Evolutionary conservation across 2,888 invertebrate species (phyloP).

Genomic region (Dynastes grantii): DNA sequence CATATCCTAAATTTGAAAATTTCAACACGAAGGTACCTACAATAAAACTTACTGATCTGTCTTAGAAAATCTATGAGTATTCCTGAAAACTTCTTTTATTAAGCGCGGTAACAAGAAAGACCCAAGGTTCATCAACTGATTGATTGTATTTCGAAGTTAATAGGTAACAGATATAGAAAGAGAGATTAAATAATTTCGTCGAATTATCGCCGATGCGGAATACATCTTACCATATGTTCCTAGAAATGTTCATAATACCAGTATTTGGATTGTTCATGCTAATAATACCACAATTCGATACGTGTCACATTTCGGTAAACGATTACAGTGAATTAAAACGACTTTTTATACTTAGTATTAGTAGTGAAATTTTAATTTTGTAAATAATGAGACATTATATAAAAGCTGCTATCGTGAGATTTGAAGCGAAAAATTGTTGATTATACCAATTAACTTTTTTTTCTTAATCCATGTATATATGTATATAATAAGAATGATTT

Average conservation of each 20-base stretch:
- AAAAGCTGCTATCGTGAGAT: too few relatives aligned
- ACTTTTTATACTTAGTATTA: neutral
- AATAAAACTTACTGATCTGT: too few relatives aligned
- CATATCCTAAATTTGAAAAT: too few relatives aligned
- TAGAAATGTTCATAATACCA: neutral
- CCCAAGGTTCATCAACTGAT: neutral
- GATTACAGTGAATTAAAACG: neutral
- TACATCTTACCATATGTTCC: too few relatives aligned
- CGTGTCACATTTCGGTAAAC: conserved; percentile 6
- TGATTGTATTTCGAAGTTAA: neutral
- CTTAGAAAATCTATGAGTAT: too few relatives aligned
- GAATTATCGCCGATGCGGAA: too few relatives aligned
- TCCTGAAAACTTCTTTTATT: too few relatives aligned
- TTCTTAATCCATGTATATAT: neutral
- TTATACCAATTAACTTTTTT: conserved; percentile 21
- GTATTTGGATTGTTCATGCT: neutral
- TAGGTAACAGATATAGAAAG: neutral
- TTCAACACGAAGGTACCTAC: too few relatives aligned
- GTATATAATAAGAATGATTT: too few relatives aligned
- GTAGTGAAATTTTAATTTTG: neutral
- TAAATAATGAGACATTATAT: too few relatives aligned
- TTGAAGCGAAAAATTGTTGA: conserved; percentile 5
- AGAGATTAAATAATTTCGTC: conserved; percentile 10
- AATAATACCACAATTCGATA: conserved; percentile 10
- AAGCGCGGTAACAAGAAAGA: neutral